These are phyloP conservation scores for Bos javanicus DNA, from an alignment of 2,113 vertebrate species.

Conservation along the genomic window DNA sequence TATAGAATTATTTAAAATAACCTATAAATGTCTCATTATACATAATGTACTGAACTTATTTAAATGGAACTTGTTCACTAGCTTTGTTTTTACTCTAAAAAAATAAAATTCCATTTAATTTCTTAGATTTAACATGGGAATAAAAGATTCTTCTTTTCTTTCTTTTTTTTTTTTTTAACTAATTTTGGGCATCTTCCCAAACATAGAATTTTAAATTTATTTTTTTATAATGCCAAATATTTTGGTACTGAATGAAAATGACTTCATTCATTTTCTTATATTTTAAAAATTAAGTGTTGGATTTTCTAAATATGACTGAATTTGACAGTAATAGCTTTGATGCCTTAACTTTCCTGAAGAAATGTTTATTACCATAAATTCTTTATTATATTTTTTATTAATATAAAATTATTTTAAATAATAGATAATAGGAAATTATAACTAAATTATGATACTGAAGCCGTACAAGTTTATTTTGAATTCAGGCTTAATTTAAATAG, in stretches of 20 bases:
- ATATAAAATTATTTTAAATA: not conserved
- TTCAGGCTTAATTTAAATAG: not conserved
- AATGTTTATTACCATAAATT: not conserved
- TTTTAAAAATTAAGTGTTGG: not conserved
- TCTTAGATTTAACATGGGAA: not conserved
- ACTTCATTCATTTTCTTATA: not conserved
- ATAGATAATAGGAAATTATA: not conserved
- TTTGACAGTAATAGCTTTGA: not conserved
- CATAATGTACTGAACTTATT: not conserved
- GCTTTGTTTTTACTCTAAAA: not conserved
- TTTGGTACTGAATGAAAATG: not conserved
- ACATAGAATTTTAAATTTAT: not conserved
- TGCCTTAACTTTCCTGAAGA: not conserved
- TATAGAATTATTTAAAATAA: not conserved
- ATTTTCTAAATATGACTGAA: not conserved
- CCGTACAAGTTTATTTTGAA: not conserved
- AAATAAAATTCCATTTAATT: not conserved
- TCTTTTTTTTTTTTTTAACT: not conserved
- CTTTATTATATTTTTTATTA: not conserved
- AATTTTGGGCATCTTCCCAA: not conserved
- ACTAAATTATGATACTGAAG: not conserved
- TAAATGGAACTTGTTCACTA: not conserved
- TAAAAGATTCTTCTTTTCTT: not conserved
- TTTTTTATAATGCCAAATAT: not conserved
- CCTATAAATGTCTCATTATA: not conserved